Conservation (phyloP, 1,140 invertebrate species). For the Penaeus vannamei region DNA sequence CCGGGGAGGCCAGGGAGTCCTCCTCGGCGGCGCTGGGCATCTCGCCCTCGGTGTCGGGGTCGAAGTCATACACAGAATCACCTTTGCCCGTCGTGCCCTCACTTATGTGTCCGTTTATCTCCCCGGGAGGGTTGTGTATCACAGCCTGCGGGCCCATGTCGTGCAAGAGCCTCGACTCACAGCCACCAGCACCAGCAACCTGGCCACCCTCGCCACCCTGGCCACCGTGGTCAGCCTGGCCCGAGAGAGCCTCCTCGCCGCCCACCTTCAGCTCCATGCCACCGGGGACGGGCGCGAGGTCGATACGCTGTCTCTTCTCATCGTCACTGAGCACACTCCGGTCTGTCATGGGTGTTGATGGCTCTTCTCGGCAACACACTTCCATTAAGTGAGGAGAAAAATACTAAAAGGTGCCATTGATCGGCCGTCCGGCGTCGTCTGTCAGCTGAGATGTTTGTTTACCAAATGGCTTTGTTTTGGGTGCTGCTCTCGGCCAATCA, state of each 20-base stretch:
- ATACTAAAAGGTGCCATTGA: constrained; percentile 68
- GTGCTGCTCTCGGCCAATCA: constrained; percentile 61
- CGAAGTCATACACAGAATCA: constrained; percentile 67
- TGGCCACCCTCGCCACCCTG: not conserved
- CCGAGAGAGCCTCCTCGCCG: not conserved
- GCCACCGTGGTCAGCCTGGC: constrained; percentile 20
- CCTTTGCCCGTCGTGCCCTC: constrained; percentile 9
- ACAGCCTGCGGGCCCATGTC: constrained; percentile 37
- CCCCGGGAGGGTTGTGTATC: constrained; percentile 18
- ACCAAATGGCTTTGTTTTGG: constrained; percentile 68
- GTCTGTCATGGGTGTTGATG: constrained; percentile 57
- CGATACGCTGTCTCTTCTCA: constrained; percentile 57
- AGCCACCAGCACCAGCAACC: not conserved
- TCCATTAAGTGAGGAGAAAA: constrained; percentile 67
- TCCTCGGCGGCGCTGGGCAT: not conserved
- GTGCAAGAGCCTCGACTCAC: too few relatives aligned
- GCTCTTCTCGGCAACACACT: constrained; percentile 53
- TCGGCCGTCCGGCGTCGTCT: constrained; percentile 68
- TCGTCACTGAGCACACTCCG: constrained; percentile 43
- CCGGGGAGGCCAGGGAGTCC: constrained; percentile 35
- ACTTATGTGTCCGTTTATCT: constrained; percentile 41
- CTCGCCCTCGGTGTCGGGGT: constrained; percentile 49
- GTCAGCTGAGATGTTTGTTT: constrained; percentile 69
- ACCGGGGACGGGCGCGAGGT: constrained; percentile 28
- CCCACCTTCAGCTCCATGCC: constrained; percentile 49